Conservation (phyloP, 1,140 invertebrate genomes). For the Phocides pigmalion region DNA sequence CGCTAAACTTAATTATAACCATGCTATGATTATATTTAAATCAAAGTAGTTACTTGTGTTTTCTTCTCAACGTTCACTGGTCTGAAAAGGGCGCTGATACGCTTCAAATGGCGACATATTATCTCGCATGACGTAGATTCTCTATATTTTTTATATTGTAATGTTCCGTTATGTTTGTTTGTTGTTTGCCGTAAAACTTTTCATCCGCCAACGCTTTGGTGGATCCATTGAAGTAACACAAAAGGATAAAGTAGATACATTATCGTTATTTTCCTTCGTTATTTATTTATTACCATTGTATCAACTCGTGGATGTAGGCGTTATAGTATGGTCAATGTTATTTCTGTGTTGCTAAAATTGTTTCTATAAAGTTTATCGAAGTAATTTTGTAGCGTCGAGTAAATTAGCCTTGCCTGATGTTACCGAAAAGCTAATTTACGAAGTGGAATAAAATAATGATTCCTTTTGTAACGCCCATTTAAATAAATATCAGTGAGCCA, state of each 20-base stretch:
- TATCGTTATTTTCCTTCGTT: neutral
- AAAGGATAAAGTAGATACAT: neutral
- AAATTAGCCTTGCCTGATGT: no score
- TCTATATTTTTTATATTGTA: neutral
- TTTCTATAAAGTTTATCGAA: neutral
- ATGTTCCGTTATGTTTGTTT: neutral
- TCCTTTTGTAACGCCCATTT: no score
- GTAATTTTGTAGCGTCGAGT: neutral
- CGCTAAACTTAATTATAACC: no score
- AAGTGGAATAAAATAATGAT: no score
- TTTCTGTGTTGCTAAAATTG: no score
- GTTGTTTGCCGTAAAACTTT: slow-evolving; percentile 10
- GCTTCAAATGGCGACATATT: neutral
- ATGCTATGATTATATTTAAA: no score
- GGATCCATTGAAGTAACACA: slow-evolving; percentile 8
- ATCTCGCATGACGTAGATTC: neutral
- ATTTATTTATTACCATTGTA: neutral
- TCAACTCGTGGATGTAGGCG: neutral
- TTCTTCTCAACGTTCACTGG: neutral
- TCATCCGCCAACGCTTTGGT: slow-evolving; percentile 6
- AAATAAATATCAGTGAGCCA: no score
- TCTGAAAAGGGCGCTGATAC: neutral
- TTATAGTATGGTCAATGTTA: no score
- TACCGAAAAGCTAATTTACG: no score
- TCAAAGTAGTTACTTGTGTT: no score